Conservation (phyloP, 2,888 invertebrate genomes). For the Thereva nobilitata region DNA sequence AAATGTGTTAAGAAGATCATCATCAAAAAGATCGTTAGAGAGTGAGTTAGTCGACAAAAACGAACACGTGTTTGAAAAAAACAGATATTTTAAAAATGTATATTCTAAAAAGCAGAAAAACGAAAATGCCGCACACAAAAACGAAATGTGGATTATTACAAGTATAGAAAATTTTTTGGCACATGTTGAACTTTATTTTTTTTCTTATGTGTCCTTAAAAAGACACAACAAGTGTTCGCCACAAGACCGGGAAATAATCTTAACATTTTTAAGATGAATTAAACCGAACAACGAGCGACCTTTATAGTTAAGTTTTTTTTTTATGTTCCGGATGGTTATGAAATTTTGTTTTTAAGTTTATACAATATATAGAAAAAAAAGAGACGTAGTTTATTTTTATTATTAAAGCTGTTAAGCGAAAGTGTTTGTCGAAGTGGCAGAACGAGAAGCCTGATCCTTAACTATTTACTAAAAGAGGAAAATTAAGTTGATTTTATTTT, state of each 20-base stretch:
- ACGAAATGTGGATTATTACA: slow-evolving; percentile 2
- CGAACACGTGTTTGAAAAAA: slow-evolving; percentile 1
- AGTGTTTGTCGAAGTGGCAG: too few species aligned
- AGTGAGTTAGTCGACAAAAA: neutral
- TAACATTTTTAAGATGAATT: too few species aligned
- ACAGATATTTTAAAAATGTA: slow-evolving; percentile 22
- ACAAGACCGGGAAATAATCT: slow-evolving; percentile 3
- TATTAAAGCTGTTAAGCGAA: too few species aligned
- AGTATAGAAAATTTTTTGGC: slow-evolving; percentile 29
- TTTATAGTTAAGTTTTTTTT: neutral
- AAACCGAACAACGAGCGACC: slow-evolving; percentile 4
- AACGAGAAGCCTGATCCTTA: too few species aligned
- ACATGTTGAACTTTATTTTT: slow-evolving; percentile 28
- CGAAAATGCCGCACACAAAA: slow-evolving; percentile 15
- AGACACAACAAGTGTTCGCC: slow-evolving; percentile 28
- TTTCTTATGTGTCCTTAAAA: slow-evolving; percentile 1
- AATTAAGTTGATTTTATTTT: too few species aligned
- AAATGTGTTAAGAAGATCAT: slow-evolving; percentile 28
- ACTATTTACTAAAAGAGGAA: too few species aligned
- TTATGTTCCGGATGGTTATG: too few species aligned
- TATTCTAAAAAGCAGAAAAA: slow-evolving; percentile 1
- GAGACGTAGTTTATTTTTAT: too few species aligned
- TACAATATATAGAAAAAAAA: too few species aligned
- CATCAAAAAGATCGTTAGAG: slow-evolving; percentile 32
- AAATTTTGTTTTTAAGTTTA: too few species aligned